A percentile compares a stretch with the other conserved stretches of the same genome.
phyloP scores from a whole-genome alignment of 1,140 invertebrate species.

The Paraescarpia echinospica region DNA sequence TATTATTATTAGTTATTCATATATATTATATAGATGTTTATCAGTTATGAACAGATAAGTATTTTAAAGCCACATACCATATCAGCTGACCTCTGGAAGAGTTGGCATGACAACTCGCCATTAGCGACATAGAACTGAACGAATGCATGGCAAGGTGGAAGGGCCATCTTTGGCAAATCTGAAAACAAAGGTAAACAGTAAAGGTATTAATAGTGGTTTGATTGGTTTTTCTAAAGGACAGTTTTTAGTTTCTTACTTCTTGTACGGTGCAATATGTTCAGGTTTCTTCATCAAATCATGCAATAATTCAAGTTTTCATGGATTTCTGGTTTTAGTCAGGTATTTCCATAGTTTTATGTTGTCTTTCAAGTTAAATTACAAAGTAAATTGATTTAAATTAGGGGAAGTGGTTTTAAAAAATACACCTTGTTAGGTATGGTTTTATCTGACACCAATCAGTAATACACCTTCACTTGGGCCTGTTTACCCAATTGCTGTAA shows the following conservation, averaged over 20 bases:
- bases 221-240: background rate
- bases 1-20: too few species aligned
- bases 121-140: conserved; percentile 92
- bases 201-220: background rate
- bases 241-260: background rate
- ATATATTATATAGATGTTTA: too few species aligned
- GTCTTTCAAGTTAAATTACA: background rate
- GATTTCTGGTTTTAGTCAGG: too few species aligned
- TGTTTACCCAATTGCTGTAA: too few species aligned
- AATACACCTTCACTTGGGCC: too few species aligned
- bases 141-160: conserved; percentile 95
- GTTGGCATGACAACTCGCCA: conserved; percentile 79
- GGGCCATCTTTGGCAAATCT: conserved; percentile 89
- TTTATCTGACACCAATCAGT: too few species aligned
- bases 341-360: background rate
- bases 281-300: background rate
- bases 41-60: background rate
- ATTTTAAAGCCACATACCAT: conserved; percentile 65
- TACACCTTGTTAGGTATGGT: background rate
- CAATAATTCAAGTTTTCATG: too few species aligned
- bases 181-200: conserved; percentile 30
- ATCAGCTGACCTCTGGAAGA: conserved; percentile 97
- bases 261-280: background rate
- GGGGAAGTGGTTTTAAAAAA: background rate
- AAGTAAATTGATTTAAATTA: background rate